A percentile compares a stretch with the other conserved stretches of the same genome.
These are phyloP conservation scores for Agrotis ipsilon DNA, from an alignment of 2,888 invertebrate genomes.

Conservation along the genomic window DNA sequence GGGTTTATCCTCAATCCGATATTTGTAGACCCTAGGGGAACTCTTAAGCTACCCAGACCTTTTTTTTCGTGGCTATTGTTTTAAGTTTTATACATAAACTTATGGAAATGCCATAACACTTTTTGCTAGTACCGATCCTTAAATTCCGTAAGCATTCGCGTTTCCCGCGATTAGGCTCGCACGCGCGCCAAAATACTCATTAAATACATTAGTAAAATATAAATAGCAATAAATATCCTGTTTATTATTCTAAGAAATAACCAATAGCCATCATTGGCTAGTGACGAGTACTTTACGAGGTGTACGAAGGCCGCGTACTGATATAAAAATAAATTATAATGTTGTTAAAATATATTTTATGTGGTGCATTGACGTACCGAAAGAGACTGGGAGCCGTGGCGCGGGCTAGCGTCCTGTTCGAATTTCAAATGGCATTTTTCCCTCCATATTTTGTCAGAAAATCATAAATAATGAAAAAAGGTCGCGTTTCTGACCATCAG, in stretches of 20 bases:
- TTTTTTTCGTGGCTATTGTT: too few relatives aligned
- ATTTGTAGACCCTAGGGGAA: too few relatives aligned
- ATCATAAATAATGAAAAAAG: background rate
- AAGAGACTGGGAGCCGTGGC: constrained; percentile 13
- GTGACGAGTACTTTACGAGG: constrained; percentile 64
- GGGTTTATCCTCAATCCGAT: too few relatives aligned
- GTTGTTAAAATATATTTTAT: constrained; percentile 54
- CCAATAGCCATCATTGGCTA: constrained; percentile 51
- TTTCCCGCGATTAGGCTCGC: constrained; percentile 50
- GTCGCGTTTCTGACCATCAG: too few relatives aligned
- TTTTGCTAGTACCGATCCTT: too few relatives aligned
- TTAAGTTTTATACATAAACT: too few relatives aligned
- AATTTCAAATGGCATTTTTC: constrained; percentile 43
- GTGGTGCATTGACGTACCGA: constrained; percentile 30
- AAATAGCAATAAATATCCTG: constrained; percentile 58
- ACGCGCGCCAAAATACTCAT: constrained; percentile 42
- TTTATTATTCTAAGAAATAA: constrained; percentile 65
- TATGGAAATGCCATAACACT: too few relatives aligned
- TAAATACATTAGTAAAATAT: constrained; percentile 49
- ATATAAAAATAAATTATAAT: constrained; percentile 64
- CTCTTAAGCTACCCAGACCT: too few relatives aligned
- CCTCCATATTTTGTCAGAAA: constrained; percentile 25
- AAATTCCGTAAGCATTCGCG: constrained; percentile 37
- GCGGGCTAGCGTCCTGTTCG: constrained; percentile 40
- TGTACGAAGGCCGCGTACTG: constrained; percentile 56